Base-by-base conservation (phyloP, 2,113 vertebrate species). In the Sitta europaea region DNA sequence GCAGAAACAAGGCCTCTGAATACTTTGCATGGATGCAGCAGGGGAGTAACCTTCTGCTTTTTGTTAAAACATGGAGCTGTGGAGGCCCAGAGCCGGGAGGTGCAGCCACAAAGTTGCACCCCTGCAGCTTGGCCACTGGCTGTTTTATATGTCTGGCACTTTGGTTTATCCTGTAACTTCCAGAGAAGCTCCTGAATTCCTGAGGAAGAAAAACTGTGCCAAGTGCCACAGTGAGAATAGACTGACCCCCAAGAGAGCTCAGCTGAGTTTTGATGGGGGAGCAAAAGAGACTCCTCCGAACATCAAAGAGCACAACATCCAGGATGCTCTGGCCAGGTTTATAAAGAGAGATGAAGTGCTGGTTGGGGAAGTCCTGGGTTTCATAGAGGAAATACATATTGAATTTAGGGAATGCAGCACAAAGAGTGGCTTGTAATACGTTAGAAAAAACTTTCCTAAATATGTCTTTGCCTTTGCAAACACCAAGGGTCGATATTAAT, bases 381-480 rank as follows among this genome's bases (percentile, higher is more conserved):
- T 98, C 75, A 90, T 83, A 5, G 97, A 97, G 74, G 94, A 96
- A 66, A 95, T 58, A 6, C 74, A 93, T 20, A 62, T 31, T 2
- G 95, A 98, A 57, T 95, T 97, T 51, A 97, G 71, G n/a, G 13
- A 40, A 70, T 55, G 33, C 29, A 21, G 19, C 57, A 91, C 66
- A 45, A 82, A 88, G 53, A 95, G 38, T 70, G 40, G 93, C 23
- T 33, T 92, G 11, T 59, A 95, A 47, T 82, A 86, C 35, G 63
- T 97, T 40, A 90, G 53, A 62, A 95, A 91, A 77, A 95, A 10
- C n/a, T 72, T 97, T 61, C 85, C 86, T 67, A 95, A 63, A 40
- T 97, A 95, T 9, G 16, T 97, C 24, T 96, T 96, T 59, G 94
- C 88, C 25, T 97, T 97, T 95, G 94, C 95, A 94, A 97, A 97